Evolutionary conservation across 2,113 vertebrate species (phyloP).

Genomic region (Bombycilla garrulus): DNA sequence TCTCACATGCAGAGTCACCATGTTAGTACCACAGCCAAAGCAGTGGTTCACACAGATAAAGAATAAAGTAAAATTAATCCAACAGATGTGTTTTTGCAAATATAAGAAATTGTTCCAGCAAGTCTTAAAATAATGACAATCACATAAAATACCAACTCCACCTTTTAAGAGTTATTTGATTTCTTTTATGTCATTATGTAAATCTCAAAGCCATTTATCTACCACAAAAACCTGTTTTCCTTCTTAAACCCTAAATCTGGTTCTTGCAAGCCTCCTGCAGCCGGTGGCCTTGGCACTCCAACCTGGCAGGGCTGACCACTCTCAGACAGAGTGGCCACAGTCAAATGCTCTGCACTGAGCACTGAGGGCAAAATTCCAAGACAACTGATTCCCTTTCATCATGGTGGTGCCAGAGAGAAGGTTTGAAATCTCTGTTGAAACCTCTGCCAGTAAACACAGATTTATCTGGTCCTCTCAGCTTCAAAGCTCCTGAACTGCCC

Average conservation of each 20-base stretch:
- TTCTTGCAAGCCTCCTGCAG: not conserved
- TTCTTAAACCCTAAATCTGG: not conserved
- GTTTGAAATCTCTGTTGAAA: not conserved
- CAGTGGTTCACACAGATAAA: conserved; percentile 6
- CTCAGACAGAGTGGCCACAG: not conserved
- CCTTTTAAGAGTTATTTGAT: not conserved
- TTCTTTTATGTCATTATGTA: not conserved
- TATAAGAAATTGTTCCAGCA: not conserved
- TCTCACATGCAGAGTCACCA: conserved; percentile 36
- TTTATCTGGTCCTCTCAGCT: not conserved
- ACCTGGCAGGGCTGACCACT: not conserved
- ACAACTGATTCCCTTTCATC: not conserved
- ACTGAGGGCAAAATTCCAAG: not conserved
- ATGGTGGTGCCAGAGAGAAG: not conserved
- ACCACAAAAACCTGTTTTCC: not conserved
- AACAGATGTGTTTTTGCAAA: not conserved
- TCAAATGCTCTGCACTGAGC: not conserved
- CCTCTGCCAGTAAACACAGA: not conserved
- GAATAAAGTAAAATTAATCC: conserved; percentile 20
- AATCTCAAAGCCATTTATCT: not conserved
- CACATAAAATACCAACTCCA: not conserved
- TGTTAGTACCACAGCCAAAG: conserved; percentile 6
- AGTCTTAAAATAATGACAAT: not conserved
- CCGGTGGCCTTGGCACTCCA: not conserved
- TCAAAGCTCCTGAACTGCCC: not conserved